Base-by-base conservation (phyloP, 2,888 invertebrate species). In the Pilophorus perplexus region DNA sequence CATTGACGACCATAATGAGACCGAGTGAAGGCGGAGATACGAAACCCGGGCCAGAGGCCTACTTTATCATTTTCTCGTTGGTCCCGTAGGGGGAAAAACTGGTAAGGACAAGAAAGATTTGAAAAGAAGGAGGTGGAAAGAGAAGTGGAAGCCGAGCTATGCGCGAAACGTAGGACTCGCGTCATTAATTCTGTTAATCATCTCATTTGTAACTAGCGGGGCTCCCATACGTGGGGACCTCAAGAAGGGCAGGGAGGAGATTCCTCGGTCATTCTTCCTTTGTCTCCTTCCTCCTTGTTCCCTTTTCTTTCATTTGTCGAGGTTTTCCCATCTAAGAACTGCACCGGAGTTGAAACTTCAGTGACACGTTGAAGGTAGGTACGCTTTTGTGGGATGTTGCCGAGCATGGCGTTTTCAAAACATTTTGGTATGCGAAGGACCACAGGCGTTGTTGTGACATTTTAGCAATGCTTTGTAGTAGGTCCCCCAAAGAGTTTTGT, bases 221-320 rank as follows among this genome's bases (percentile, higher is more conserved):
- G 62, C 62, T 62, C 48, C 59, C 59, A 59, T 59, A 59, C 59
- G 59, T 59, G 59, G 59, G 59, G 25, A 40, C 40, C 22, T 28
- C 59, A n/a, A n/a, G n/a, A n/a, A n/a, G n/a, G n/a, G n/a, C n/a
- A n/a, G n/a, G n/a, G n/a, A n/a, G n/a, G n/a, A 44, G 62, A 62
- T 62, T 62, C 62, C 50, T 62, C 62, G 62, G 62, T 62, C 62
- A 62, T 62, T 62, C 62, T 48, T 62, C 62, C 62, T 62, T 62
- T 62, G 62, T 62, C 62, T 62, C 38, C 27, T 23, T 54, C 33
- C 54, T 25, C 14, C 28, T 25, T 16, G 22, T 55, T 28, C 33
- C 52, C 28, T 52, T 18, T 16, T 25, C 28, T 18, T 28, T 27
- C 28, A 18, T 14, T 33, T 25, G 18, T 28, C n/a, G 52, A 28